phyloP scores from a whole-genome alignment of 53 echinoderm and acorn worm species.

The Paracentrotus lividus region DNA sequence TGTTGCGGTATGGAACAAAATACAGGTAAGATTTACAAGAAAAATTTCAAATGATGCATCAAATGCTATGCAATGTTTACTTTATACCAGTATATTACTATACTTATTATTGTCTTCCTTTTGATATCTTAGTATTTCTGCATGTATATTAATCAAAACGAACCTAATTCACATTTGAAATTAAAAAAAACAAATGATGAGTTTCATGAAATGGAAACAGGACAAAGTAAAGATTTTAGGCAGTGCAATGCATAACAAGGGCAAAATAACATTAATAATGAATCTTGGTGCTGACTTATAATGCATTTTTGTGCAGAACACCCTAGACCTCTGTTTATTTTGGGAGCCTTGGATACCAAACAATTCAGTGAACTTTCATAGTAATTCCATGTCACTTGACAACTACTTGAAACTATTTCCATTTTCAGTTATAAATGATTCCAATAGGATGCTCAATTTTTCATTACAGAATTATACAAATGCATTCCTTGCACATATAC shows the following conservation, averaged over 20 bases:
- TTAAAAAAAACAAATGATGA: neutral
- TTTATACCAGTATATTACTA: neutral
- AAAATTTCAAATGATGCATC: neutral
- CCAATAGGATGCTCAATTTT: neutral
- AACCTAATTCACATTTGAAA: neutral
- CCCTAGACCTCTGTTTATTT: neutral
- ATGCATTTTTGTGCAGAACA: neutral
- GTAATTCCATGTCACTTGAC: neutral
- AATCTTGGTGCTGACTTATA: neutral
- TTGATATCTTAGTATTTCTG: neutral
- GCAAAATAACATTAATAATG: neutral
- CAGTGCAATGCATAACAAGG: neutral
- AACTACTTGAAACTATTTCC: neutral
- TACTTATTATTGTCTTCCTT: neutral
- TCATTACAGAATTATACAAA: neutral
- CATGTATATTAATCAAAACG: neutral
- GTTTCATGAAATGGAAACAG: neutral
- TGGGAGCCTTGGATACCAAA: neutral
- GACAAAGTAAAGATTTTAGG: neutral
- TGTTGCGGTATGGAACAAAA: neutral
- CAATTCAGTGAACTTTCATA: neutral
- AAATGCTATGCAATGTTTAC: neutral
- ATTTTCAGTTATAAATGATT: neutral
- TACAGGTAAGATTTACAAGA: neutral
- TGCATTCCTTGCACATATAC: neutral